Base-by-base conservation (phyloP, 2,888 invertebrate genomes). In the Nemurella pictetii region DNA sequence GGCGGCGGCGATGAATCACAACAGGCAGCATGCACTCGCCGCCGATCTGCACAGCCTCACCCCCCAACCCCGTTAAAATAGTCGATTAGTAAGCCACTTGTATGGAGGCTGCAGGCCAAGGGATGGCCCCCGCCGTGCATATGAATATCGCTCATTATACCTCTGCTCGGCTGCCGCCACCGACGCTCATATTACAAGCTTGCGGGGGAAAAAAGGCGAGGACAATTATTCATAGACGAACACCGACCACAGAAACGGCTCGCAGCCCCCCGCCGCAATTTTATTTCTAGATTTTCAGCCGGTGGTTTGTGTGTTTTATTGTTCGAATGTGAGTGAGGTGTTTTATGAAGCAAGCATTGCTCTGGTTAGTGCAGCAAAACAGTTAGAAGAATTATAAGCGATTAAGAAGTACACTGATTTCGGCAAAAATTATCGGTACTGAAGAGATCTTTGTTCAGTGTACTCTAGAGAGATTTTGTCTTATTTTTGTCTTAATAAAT, bases 71-170 rank as follows among this genome's bases (percentile, higher is more conserved):
- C 29, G 73, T 80, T 81, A 81, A 84, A 81, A 84, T 85, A 55
- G 83, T n/a, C 84, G 85, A 85, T 85, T 85, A 85, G 83, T 80
- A 85, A 78, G 72, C 85, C 83, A 83, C 85, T 83, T 85, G 83
- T 85, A 73, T 83, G 83, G 82, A 29, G 25, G 83, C 74, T n/a
- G 55, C 77, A 74, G 28, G 83, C 80, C 35, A 32, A n/a, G 32
- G 27, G 29, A 35, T 5, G 75, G 28, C 20, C 26, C 78, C 36
- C 85, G 29, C n/a, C 25, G 27, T 36, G 85, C 75, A 85, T 85
- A 83, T 83, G 83, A 85, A 85, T 72, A 36, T 35, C 72, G 27
- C 83, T 83, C 85, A 85, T 85, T 85, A 85, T 55, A 72, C 85
- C 28, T 5, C 82, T 28, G 55, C 55, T 3, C 55, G 20, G 55